A percentile compares a stretch with the other conserved stretches of the same genome.
Conservation (phyloP, 1,140 invertebrate species). For the Tetramorium alpestre region DNA sequence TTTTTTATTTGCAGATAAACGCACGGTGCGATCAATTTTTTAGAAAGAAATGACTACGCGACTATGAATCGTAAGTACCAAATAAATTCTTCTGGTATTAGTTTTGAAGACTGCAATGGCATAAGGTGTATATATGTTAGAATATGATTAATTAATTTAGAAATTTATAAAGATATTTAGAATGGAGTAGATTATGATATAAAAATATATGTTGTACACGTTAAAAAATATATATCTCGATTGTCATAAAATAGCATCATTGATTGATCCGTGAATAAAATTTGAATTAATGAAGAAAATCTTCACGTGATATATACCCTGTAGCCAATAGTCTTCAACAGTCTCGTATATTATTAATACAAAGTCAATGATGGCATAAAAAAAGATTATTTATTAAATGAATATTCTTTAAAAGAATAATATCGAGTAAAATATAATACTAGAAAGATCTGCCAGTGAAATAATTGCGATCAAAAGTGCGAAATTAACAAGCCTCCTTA, state of each 20-base stretch:
- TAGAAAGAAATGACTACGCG: conserved; percentile 5
- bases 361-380: conserved; percentile 35
- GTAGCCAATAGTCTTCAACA: conserved; percentile 4
- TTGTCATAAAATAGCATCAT: not conserved
- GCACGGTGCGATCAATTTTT: not conserved
- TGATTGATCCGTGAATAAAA: conserved; percentile 20
- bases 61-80: conserved; percentile 65
- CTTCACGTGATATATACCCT: not conserved
- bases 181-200: not conserved
- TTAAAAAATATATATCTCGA: conserved; percentile 21
- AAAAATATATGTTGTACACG: conserved; percentile 9
- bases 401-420: conserved; percentile 35
- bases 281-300: not conserved
- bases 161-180: conserved; percentile 1
- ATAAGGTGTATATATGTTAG: not conserved
- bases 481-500: conserved; percentile 28
- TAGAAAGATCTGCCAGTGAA: conserved; percentile 35
- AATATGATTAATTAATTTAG: not conserved
- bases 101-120: conserved; percentile 37
- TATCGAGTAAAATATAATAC: conserved; percentile 45
- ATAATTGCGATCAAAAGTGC: conserved; percentile 50
- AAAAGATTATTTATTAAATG: conserved; percentile 29
- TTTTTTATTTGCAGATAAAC: not conserved
- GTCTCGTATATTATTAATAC: conserved; percentile 29
- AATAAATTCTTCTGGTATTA: conserved; percentile 31